phyloP scores from a whole-genome alignment of 2,797 vertebrate genomes.

The Hyperoplus immaculatus region DNA sequence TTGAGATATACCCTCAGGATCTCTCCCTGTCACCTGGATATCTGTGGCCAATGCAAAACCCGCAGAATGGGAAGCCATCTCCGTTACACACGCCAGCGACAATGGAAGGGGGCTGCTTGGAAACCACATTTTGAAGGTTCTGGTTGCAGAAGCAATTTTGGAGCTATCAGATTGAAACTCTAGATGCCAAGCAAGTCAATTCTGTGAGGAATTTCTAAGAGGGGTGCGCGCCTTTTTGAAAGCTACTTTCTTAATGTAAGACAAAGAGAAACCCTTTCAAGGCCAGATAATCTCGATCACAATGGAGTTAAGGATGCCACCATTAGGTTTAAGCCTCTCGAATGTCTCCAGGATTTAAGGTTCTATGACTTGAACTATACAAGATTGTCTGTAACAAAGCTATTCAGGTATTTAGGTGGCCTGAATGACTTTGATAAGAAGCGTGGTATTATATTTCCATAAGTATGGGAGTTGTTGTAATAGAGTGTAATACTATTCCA shows the following conservation, averaged over 20 bases:
- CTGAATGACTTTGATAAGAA: conserved; percentile 64
- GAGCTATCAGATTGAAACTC: conserved; percentile 85
- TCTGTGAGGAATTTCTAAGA: conserved; percentile 78
- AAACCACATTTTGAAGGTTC: conserved; percentile 67
- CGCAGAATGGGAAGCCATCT: conserved; percentile 65
- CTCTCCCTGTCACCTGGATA: conserved; percentile 60
- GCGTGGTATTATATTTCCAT: conserved; percentile 59
- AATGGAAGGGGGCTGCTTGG: conserved; percentile 59
- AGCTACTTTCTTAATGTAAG: conserved; percentile 62
- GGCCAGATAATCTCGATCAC: conserved; percentile 45
- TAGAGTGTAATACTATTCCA: conserved; percentile 54
- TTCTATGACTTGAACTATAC: conserved; percentile 29
- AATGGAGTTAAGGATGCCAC: conserved; percentile 60
- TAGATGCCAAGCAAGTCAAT: conserved; percentile 75
- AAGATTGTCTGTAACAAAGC: conserved; percentile 56
- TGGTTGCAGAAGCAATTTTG: conserved; percentile 79
- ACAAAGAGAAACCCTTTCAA: conserved; percentile 54
- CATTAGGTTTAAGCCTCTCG: conserved; percentile 59
- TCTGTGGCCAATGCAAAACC: conserved; percentile 62
- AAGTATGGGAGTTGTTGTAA: conserved; percentile 49
- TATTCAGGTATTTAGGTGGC: conserved; percentile 40
- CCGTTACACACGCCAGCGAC: conserved; percentile 62
- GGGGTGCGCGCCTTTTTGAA: conserved; percentile 62
- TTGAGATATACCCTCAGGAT: conserved; percentile 58
- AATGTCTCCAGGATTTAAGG: conserved; percentile 61